phyloP scores from a whole-genome alignment of 2,113 vertebrate genomes.

The Neomonachus schauinslandi region DNA sequence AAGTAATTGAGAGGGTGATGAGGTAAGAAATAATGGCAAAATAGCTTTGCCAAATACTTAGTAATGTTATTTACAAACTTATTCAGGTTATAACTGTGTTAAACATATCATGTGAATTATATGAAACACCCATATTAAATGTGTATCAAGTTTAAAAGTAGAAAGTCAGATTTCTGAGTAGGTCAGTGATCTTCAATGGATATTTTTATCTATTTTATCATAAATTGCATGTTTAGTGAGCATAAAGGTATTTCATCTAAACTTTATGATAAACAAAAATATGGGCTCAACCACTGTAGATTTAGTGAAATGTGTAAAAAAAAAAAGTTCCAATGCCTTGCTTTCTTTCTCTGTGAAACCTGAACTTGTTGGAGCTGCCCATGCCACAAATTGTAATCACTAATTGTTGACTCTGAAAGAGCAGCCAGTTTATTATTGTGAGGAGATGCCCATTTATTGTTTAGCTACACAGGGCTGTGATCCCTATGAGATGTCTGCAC shows the following conservation, averaged over 20 bases:
- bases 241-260: not conserved
- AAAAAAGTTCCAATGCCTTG: not conserved
- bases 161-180: not conserved
- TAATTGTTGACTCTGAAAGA: not conserved
- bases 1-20: not conserved
- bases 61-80: conserved; percentile 5
- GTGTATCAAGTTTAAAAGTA: not conserved
- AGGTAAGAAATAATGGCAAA: not conserved
- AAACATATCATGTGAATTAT: not conserved
- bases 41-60: conserved; percentile 10
- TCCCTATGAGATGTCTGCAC: not conserved
- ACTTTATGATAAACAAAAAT: not conserved
- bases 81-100: not conserved
- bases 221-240: not conserved
- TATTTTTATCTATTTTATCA: conserved; percentile 40
- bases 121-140: not conserved
- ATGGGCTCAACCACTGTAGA: not conserved
- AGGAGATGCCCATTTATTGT: not conserved
- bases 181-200: not conserved
- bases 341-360: not conserved
- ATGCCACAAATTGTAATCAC: not conserved
- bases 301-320: not conserved
- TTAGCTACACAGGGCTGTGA: not conserved
- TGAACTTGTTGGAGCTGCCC: not conserved
- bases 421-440: not conserved